Conservation (phyloP, 2,888 invertebrate species). For the Trissolcus brochymenae region DNA sequence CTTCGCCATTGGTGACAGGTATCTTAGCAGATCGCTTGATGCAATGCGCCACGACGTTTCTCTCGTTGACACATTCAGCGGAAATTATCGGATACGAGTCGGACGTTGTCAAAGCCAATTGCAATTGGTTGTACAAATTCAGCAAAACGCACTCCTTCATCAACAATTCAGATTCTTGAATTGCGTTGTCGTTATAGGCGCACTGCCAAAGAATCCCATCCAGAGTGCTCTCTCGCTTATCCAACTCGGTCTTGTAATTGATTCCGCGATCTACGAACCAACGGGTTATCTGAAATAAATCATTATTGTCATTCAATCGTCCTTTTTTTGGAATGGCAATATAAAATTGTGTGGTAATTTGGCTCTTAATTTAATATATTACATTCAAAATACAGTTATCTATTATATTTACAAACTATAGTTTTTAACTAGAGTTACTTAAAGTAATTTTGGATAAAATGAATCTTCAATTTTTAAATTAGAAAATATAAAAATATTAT, state of each 20-base stretch:
- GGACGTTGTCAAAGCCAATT: slow-evolving; percentile 62
- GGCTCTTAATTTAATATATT: not conserved
- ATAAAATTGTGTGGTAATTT: not conserved
- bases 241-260: slow-evolving; percentile 62
- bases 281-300: slow-evolving; percentile 64
- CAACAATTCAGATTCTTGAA: slow-evolving; percentile 61
- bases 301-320: not conserved
- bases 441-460: no score
- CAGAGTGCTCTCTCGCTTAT: slow-evolving; percentile 62
- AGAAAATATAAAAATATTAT: no score
- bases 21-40: slow-evolving; percentile 44
- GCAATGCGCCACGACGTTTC: slow-evolving; percentile 60
- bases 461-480: no score
- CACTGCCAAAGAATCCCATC: slow-evolving; percentile 70
- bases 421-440: no score
- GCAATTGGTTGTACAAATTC: slow-evolving; percentile 68
- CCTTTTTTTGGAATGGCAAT: not conserved
- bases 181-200: slow-evolving; percentile 60
- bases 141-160: slow-evolving; percentile 68
- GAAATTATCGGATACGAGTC: slow-evolving; percentile 56
- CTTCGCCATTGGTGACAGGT: slow-evolving; percentile 62
- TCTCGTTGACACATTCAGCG: slow-evolving; percentile 58
- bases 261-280: slow-evolving; percentile 68
- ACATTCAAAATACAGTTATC: not conserved
- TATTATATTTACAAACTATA: not conserved